Conservation (phyloP, 2,888 invertebrate species). For the Automeris io region DNA sequence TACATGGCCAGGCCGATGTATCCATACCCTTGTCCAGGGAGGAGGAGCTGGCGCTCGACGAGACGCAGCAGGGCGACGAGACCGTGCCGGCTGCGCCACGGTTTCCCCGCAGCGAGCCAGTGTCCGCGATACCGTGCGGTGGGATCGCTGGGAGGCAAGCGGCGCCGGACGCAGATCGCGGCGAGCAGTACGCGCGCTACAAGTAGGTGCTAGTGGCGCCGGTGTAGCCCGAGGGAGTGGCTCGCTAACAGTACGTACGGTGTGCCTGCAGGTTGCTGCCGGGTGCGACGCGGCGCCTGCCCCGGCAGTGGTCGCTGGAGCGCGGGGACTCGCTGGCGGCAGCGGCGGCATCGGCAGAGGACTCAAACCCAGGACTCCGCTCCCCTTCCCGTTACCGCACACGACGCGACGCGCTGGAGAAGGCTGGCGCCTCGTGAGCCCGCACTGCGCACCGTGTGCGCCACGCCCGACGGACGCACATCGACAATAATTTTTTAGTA, state of each 20-base stretch:
- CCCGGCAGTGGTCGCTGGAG: constrained; percentile 65
- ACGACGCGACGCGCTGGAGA: constrained; percentile 28
- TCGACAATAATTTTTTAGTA: no score
- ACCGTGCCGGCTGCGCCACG: constrained; percentile 18
- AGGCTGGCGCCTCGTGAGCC: constrained; percentile 20
- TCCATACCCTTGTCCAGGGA: not conserved
- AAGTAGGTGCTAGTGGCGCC: constrained; percentile 49
- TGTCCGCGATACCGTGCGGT: constrained; percentile 12
- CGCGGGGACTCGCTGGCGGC: constrained; percentile 51
- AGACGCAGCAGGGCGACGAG: not conserved
- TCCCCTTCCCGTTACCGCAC: constrained; percentile 34
- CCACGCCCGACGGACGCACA: constrained; percentile 13
- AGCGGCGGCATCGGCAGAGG: constrained; percentile 35
- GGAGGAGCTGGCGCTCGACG: not conserved
- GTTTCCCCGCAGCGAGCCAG: constrained; percentile 6
- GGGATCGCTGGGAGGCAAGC: constrained; percentile 7
- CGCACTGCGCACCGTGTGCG: constrained; percentile 10
- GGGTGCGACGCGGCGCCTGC: constrained; percentile 36
- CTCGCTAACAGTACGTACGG: not conserved
- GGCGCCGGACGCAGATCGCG: constrained; percentile 77
- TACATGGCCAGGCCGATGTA: not conserved
- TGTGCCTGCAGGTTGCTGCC: constrained; percentile 23
- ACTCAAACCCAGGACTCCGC: constrained; percentile 21
- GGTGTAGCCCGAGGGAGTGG: no score
- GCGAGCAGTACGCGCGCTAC: constrained; percentile 86